Percentiles rank a stretch among this genome's conserved stretches.
These are phyloP conservation scores for Drosophila stalkeri DNA, from an alignment of 2,888 invertebrate genomes.

Conservation along the genomic window DNA sequence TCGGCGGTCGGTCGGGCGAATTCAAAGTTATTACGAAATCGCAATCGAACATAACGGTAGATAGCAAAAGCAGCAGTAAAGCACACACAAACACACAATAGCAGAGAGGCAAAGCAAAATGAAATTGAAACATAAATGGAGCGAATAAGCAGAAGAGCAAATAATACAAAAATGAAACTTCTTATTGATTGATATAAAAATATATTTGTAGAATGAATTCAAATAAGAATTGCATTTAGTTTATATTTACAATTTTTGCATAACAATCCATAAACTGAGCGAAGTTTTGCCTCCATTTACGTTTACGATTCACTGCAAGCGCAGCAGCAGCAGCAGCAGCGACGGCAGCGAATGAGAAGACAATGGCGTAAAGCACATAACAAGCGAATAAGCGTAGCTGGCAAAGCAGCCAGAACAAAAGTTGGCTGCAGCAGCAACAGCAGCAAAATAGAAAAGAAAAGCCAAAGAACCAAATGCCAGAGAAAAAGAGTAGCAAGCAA, in stretches of 20 bases:
- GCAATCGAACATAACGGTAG: conserved; percentile 79
- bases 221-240: not conserved
- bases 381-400: conserved; percentile 71
- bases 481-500: conserved; percentile 46
- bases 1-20: conserved; percentile 59
- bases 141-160: conserved; percentile 20
- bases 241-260: not conserved
- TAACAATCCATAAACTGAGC: not conserved
- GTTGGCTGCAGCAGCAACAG: conserved; percentile 47
- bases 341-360: conserved; percentile 59
- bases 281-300: conserved; percentile 42
- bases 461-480: conserved; percentile 54
- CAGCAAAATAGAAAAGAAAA: conserved; percentile 65
- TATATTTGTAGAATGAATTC: not conserved
- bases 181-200: conserved; percentile 1
- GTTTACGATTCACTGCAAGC: conserved; percentile 26
- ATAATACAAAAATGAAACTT: not conserved
- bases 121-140: conserved; percentile 48
- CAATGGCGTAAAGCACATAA: conserved; percentile 64
- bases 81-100: conserved; percentile 18
- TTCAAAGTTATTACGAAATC: conserved; percentile 75
- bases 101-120: conserved; percentile 37
- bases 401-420: conserved; percentile 66
- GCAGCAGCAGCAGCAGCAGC: conserved; percentile 32
- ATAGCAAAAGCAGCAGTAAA: conserved; percentile 60